Evolutionary conservation across 2,888 invertebrate genomes (phyloP).

Genomic region (Gerris lacustris): DNA sequence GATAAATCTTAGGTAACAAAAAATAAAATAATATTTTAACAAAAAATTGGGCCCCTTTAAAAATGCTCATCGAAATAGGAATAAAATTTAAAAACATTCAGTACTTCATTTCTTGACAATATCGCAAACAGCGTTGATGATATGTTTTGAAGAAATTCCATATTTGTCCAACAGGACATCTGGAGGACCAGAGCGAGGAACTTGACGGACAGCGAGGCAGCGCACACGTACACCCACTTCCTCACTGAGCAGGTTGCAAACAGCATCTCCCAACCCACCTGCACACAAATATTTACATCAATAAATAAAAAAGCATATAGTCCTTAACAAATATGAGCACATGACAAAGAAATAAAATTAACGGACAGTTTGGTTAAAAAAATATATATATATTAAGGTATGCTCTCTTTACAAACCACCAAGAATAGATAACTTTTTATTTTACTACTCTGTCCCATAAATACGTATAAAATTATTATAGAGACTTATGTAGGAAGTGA

Average conservation of each 20-base stretch:
- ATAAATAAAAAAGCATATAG: conserved; percentile 2
- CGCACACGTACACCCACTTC: conserved; percentile 58
- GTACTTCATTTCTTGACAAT: conserved; percentile 44
- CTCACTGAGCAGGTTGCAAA: conserved; percentile 62
- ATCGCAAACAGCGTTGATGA: conserved; percentile 56
- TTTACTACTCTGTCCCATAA: too few relatives aligned
- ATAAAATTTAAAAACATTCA: background rate
- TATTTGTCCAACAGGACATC: conserved; percentile 71
- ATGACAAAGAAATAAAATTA: conserved; percentile 2
- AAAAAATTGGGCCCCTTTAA: too few relatives aligned
- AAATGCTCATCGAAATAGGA: too few relatives aligned
- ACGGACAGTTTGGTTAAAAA: too few relatives aligned
- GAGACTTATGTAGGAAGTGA: too few relatives aligned
- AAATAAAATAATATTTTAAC: too few relatives aligned
- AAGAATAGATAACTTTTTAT: too few relatives aligned
- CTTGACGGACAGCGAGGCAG: conserved; percentile 63
- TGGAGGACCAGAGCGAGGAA: conserved; percentile 91
- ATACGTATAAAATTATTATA: too few relatives aligned
- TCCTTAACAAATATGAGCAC: background rate
- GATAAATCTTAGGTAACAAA: too few relatives aligned
- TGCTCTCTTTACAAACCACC: too few relatives aligned
- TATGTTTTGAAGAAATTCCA: conserved; percentile 73
- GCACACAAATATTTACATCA: conserved; percentile 25
- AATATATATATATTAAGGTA: too few relatives aligned
- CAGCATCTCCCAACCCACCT: conserved; percentile 95